Evolutionary conservation across 2,797 vertebrate genomes (phyloP).

Genomic region (Jordanella pulchra): DNA sequence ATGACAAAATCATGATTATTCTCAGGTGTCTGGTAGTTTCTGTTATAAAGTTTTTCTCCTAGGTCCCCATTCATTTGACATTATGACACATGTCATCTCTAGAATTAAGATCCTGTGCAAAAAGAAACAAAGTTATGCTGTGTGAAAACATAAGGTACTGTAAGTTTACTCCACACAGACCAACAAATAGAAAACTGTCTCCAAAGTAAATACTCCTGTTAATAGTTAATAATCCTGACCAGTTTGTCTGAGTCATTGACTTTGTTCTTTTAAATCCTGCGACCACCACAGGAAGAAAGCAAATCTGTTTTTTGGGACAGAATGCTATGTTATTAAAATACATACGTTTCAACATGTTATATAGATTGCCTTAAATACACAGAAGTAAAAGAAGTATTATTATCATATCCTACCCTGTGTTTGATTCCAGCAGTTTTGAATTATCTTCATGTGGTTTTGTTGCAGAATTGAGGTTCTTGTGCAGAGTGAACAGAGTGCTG

Average conservation of each 20-base stretch:
- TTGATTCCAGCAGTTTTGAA: slow-evolving; percentile 36
- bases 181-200: slow-evolving; percentile 54
- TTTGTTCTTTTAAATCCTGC: slow-evolving; percentile 51
- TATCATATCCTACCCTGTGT: slow-evolving; percentile 4
- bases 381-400: not conserved
- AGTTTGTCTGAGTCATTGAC: slow-evolving; percentile 66
- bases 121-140: slow-evolving; percentile 2
- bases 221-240: slow-evolving; percentile 56
- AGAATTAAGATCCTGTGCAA: slow-evolving; percentile 8
- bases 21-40: slow-evolving; percentile 43
- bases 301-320: not conserved
- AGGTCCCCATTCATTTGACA: slow-evolving; percentile 12
- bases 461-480: slow-evolving; percentile 16
- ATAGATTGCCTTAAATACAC: not conserved
- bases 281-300: not conserved
- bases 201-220: slow-evolving; percentile 60
- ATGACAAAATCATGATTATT: slow-evolving; percentile 37
- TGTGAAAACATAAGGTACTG: slow-evolving; percentile 30
- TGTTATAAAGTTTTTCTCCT: slow-evolving; percentile 53
- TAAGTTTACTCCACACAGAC: slow-evolving; percentile 32
- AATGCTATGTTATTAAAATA: not conserved
- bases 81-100: slow-evolving; percentile 16
- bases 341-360: not conserved
- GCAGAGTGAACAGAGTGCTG: slow-evolving; percentile 45
- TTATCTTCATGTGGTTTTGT: slow-evolving; percentile 33